Evolutionary conservation across 2,797 vertebrate species (phyloP).

Genomic region (Masticophis lateralis): DNA sequence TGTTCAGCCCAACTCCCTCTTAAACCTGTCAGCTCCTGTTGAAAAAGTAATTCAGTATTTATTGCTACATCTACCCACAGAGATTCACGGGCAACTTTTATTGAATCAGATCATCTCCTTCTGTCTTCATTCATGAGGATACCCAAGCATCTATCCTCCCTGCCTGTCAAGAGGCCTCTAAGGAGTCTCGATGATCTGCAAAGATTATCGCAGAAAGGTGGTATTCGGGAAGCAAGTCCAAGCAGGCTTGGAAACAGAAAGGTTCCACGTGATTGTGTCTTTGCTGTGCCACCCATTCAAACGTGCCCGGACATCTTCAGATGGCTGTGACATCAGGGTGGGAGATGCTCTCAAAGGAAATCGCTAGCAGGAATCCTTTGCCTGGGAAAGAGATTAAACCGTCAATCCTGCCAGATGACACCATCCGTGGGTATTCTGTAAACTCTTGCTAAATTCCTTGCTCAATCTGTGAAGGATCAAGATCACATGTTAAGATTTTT

Average conservation of each 20-base stretch:
- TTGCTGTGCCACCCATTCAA: not conserved
- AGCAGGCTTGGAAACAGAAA: not conserved
- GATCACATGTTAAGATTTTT: no score
- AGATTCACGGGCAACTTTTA: not conserved
- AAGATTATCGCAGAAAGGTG: not conserved
- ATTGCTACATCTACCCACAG: not conserved
- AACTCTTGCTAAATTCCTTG: not conserved
- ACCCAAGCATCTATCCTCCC: not conserved
- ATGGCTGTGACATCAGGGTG: not conserved
- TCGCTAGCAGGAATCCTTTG: not conserved
- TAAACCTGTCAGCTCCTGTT: not conserved
- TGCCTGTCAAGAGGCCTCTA: not conserved
- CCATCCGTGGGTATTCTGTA: not conserved
- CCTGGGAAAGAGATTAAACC: not conserved
- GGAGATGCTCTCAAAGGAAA: not conserved
- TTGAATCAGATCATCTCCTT: not conserved
- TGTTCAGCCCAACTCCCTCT: not conserved
- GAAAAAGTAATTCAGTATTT: not conserved
- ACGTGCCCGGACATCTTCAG: not conserved
- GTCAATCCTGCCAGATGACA: not conserved
- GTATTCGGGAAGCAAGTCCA: not conserved
- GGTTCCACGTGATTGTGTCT: not conserved
- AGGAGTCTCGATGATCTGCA: not conserved
- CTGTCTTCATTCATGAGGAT: not conserved
- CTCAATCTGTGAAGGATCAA: no score